phyloP scores from a whole-genome alignment of 2,888 invertebrate species.

The Xanthostigma xanthostigma region DNA sequence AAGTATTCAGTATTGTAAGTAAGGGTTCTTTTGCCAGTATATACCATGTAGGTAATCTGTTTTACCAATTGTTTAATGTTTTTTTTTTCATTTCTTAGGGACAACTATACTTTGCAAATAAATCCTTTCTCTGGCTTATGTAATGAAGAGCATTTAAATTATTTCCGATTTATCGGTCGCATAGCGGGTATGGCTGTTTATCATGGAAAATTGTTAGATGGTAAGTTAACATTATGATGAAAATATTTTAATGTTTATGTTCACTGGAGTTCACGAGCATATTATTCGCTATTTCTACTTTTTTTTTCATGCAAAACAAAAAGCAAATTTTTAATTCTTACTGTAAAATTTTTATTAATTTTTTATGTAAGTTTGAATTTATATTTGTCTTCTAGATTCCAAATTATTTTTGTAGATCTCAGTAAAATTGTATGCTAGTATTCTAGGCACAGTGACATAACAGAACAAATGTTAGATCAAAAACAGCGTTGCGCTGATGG shows the following conservation, averaged over 20 bases:
- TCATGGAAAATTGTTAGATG: conserved; percentile 94
- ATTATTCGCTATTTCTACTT: too few relatives aligned
- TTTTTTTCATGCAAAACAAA: neutral
- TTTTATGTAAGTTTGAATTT: too few relatives aligned
- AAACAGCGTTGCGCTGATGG: too few relatives aligned
- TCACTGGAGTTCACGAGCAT: neutral
- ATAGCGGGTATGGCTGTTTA: conserved; percentile 99
- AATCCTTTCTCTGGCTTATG: conserved; percentile 96
- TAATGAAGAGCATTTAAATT: conserved; percentile 94
- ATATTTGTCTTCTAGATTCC: too few relatives aligned
- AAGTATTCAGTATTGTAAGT: conserved; percentile 25
- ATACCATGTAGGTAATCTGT: neutral
- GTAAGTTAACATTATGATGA: conserved; percentile 31
- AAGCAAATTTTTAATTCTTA: neutral
- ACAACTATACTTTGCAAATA: conserved; percentile 97
- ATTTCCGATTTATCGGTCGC: conserved; percentile 96
- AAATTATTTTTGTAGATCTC: too few relatives aligned
- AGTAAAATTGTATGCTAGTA: too few relatives aligned
- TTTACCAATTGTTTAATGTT: neutral
- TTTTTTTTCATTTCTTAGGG: conserved; percentile 36
- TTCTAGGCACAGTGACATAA: too few relatives aligned
- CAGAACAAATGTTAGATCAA: too few relatives aligned
- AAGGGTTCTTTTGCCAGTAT: neutral
- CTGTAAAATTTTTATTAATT: neutral
- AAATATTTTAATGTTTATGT: neutral